Conservation (phyloP, 2,113 vertebrate genomes). For the Petroica traversi region DNA sequence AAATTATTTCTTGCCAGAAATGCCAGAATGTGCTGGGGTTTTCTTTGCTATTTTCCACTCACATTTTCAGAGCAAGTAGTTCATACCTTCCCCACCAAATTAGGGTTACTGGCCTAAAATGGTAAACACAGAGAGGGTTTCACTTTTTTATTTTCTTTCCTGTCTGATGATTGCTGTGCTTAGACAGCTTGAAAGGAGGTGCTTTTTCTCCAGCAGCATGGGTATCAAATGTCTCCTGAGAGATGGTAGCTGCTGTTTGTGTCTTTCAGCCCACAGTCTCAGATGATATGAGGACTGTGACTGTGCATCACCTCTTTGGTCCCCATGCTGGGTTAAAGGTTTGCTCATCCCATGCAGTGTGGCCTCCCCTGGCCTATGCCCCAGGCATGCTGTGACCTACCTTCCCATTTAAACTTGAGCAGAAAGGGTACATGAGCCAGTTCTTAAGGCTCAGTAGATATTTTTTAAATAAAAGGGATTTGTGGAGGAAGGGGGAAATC, state of each 20-base stretch:
- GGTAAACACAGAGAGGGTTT: neutral
- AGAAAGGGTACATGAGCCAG: neutral
- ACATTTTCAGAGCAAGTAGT: neutral
- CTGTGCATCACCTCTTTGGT: too few relatives aligned
- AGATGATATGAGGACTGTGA: rapidly evolving
- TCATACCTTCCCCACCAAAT: neutral
- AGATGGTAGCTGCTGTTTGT: neutral
- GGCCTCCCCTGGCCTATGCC: neutral
- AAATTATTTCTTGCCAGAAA: neutral
- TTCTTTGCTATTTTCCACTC: neutral
- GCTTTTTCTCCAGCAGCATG: neutral
- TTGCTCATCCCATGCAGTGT: rapidly evolving
- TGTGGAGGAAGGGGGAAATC: neutral
- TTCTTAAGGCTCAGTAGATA: neutral
- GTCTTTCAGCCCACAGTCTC: neutral
- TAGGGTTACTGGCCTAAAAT: neutral
- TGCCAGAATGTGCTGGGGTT: neutral
- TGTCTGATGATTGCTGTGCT: neutral
- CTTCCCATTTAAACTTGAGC: neutral
- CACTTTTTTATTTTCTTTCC: neutral
- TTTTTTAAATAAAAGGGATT: neutral
- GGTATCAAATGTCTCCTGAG: neutral
- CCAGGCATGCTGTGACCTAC: neutral
- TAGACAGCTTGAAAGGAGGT: neutral
- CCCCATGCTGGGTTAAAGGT: neutral